Percentiles rank a stretch among this genome's conserved stretches.
These are phyloP conservation scores for Automeris io DNA, from an alignment of 2,888 invertebrate species.

Conservation along the genomic window DNA sequence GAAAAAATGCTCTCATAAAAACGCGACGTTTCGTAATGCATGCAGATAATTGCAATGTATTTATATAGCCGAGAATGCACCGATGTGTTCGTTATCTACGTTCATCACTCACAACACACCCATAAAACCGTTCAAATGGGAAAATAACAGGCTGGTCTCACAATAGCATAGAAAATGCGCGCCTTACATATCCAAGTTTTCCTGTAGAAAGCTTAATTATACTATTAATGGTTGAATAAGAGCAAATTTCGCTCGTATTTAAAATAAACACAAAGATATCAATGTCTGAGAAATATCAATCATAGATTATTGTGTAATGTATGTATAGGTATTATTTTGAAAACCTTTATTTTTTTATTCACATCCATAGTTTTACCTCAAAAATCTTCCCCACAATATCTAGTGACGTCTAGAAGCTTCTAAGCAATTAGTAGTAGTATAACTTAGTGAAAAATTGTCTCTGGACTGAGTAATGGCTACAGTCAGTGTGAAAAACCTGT, in stretches of 20 bases:
- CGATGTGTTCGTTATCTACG: conserved; percentile 50
- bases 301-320: too few relatives aligned
- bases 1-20: too few relatives aligned
- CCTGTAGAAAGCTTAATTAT: conserved; percentile 59
- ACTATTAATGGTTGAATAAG: conserved; percentile 44
- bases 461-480: too few relatives aligned
- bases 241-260: conserved; percentile 33
- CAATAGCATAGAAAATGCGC: conserved; percentile 68
- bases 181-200: conserved; percentile 46
- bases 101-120: conserved; percentile 54
- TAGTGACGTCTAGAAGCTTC: too few relatives aligned
- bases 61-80: conserved; percentile 64
- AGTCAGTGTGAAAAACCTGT: too few relatives aligned
- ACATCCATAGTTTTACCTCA: too few relatives aligned
- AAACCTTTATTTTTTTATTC: too few relatives aligned
- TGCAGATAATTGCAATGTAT: conserved; percentile 59
- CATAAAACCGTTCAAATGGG: conserved; percentile 73
- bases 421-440: too few relatives aligned
- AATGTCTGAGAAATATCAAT: too few relatives aligned
- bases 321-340: conserved; percentile 12
- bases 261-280: conserved; percentile 28
- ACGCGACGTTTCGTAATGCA: not conserved
- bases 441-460: too few relatives aligned
- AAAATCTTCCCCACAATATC: too few relatives aligned
- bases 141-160: conserved; percentile 71